phyloP scores from a whole-genome alignment of 2,797 vertebrate species.

The Melanotaenia pygmaea region DNA sequence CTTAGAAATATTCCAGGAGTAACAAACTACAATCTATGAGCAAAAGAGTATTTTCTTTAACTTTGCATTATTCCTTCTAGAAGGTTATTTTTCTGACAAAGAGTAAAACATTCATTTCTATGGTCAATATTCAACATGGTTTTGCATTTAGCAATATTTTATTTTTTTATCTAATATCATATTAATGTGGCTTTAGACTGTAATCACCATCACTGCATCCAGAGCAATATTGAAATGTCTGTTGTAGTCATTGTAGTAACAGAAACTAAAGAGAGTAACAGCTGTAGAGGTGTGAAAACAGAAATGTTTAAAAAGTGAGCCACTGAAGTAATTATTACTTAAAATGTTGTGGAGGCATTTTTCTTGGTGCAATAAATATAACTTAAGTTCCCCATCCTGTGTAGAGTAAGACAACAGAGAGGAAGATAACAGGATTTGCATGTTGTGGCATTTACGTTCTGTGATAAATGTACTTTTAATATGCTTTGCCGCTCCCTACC shows the following conservation, averaged over 20 bases:
- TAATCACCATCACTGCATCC: too few relatives aligned
- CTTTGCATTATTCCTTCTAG: background rate
- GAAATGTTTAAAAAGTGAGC: slow-evolving; percentile 32
- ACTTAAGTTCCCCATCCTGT: slow-evolving; percentile 35
- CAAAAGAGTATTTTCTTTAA: background rate
- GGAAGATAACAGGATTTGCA: slow-evolving; percentile 55
- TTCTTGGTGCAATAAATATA: slow-evolving; percentile 43
- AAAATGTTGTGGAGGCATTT: slow-evolving; percentile 19
- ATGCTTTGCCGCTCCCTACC: slow-evolving; percentile 39
- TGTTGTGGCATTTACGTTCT: slow-evolving; percentile 61
- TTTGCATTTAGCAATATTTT: too few relatives aligned
- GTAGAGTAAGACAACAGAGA: slow-evolving; percentile 19
- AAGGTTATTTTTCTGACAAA: background rate
- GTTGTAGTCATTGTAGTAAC: too few relatives aligned
- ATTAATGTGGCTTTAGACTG: background rate
- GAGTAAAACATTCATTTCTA: background rate
- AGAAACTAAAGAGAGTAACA: too few relatives aligned
- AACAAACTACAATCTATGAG: background rate
- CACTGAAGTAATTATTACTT: slow-evolving; percentile 21
- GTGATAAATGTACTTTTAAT: slow-evolving; percentile 62
- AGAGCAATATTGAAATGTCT: slow-evolving; percentile 1
- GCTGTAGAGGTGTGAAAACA: slow-evolving; percentile 4
- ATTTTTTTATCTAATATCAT: background rate
- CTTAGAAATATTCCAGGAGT: background rate
- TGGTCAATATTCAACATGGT: background rate